phyloP scores from a whole-genome alignment of 1,140 invertebrate genomes.

The Lamellibrachia luymesi region DNA sequence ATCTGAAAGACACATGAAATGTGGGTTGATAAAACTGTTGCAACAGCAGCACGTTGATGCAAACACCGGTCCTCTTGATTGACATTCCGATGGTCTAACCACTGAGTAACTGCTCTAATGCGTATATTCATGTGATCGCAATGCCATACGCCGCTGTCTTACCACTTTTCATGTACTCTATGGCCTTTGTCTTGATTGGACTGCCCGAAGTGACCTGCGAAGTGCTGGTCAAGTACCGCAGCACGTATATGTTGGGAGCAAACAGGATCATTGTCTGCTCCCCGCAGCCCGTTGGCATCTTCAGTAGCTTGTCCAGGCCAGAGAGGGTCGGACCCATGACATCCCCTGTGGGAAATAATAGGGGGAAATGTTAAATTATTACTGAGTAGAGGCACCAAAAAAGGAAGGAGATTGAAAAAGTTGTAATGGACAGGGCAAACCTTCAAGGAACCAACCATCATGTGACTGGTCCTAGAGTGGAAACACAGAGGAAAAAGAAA shows the following conservation, averaged over 20 bases:
- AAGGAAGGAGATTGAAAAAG: not conserved
- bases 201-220: slow-evolving; percentile 62
- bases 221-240: slow-evolving; percentile 75
- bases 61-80: too few species aligned
- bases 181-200: slow-evolving; percentile 71
- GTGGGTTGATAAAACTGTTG: too few species aligned
- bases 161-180: slow-evolving; percentile 13
- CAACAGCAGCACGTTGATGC: too few species aligned
- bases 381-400: not conserved
- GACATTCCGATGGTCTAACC: too few species aligned
- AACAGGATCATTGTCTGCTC: slow-evolving; percentile 95
- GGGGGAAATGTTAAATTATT: not conserved
- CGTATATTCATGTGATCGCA: too few species aligned
- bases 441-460: too few species aligned
- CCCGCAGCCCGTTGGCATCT: slow-evolving; percentile 85
- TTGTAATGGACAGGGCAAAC: too few species aligned
- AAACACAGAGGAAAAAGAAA: too few species aligned
- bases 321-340: slow-evolving; percentile 54
- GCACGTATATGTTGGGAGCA: slow-evolving; percentile 84
- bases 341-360: slow-evolving; percentile 39
- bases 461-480: too few species aligned
- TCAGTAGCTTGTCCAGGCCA: slow-evolving; percentile 66
- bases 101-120: too few species aligned
- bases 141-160: not conserved
- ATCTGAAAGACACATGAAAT: too few species aligned